These are phyloP conservation scores for Protobothrops flavoviridis DNA, from an alignment of 2,113 vertebrate genomes.

Conservation along the genomic window DNA sequence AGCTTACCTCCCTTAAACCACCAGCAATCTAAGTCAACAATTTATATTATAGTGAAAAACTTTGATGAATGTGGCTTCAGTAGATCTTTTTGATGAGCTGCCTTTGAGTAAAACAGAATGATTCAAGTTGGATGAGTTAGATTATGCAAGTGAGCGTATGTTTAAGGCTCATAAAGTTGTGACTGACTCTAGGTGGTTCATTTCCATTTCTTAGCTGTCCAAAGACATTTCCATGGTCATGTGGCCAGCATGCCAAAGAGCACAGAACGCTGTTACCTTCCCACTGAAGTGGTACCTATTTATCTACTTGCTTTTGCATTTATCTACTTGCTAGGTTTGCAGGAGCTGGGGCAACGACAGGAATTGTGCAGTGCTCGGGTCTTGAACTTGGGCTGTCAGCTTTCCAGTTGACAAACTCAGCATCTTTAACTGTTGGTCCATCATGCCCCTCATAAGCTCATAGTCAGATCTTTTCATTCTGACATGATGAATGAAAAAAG, in stretches of 20 bases:
- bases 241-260: neutral
- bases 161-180: conserved; percentile 25
- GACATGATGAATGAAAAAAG: neutral
- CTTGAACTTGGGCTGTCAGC: neutral
- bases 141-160: conserved; percentile 15
- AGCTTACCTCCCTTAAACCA: conserved; percentile 73
- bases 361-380: neutral
- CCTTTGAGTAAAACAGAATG: conserved; percentile 65
- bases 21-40: conserved; percentile 59
- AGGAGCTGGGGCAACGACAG: neutral
- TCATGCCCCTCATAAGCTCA: neutral
- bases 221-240: neutral
- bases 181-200: neutral
- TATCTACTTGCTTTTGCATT: neutral
- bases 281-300: neutral
- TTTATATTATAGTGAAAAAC: conserved; percentile 62
- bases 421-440: neutral
- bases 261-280: neutral
- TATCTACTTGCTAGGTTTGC: neutral
- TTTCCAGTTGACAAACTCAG: neutral
- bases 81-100: conserved; percentile 56
- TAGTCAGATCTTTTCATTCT: conserved; percentile 47
- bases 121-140: conserved; percentile 58
- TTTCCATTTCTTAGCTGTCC: neutral
- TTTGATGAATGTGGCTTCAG: conserved; percentile 52